Percentiles rank a stretch among this genome's conserved stretches.
These are phyloP conservation scores for Malthinus seriepunctatus DNA, from an alignment of 2,888 invertebrate species.

Conservation along the genomic window DNA sequence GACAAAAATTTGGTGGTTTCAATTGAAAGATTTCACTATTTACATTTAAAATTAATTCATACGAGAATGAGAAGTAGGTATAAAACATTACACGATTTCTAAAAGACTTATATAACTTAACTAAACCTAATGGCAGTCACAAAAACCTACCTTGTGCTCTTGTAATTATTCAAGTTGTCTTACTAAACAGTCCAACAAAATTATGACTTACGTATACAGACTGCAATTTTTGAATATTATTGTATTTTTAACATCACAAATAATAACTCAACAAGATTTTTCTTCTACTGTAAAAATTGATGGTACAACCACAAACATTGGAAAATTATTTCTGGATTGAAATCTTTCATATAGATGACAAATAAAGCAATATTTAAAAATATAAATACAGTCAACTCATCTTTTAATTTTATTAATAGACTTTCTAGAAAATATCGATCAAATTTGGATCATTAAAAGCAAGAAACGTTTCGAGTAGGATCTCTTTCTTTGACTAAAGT, in stretches of 20 bases:
- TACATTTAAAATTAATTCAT: conserved; percentile 22
- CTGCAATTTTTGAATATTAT: conserved; percentile 29
- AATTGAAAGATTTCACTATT: conserved; percentile 11
- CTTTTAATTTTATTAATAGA: too few species aligned
- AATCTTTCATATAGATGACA: neutral
- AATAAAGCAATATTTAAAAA: conserved; percentile 2
- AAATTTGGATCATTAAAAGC: too few species aligned
- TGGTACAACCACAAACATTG: neutral
- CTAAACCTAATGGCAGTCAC: conserved; percentile 30
- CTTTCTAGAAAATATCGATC: too few species aligned
- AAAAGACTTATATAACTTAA: conserved; percentile 20
- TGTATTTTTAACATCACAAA: conserved; percentile 15
- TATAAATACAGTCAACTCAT: too few species aligned
- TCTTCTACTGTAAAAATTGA: neutral
- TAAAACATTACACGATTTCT: conserved; percentile 26
- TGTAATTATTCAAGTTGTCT: conserved; percentile 12
- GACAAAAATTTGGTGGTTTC: conserved; percentile 9
- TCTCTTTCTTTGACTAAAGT: too few species aligned
- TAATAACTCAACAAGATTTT: too few species aligned
- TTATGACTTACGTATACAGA: conserved; percentile 29
- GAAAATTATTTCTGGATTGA: neutral
- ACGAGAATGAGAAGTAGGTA: conserved; percentile 25
- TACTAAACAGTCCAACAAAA: conserved; percentile 20
- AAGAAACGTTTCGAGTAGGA: too few species aligned
- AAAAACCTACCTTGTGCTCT: conserved; percentile 24